These are phyloP conservation scores for Chrysochloris asiatica DNA, from an alignment of 2,113 vertebrate genomes.

Conservation along the genomic window DNA sequence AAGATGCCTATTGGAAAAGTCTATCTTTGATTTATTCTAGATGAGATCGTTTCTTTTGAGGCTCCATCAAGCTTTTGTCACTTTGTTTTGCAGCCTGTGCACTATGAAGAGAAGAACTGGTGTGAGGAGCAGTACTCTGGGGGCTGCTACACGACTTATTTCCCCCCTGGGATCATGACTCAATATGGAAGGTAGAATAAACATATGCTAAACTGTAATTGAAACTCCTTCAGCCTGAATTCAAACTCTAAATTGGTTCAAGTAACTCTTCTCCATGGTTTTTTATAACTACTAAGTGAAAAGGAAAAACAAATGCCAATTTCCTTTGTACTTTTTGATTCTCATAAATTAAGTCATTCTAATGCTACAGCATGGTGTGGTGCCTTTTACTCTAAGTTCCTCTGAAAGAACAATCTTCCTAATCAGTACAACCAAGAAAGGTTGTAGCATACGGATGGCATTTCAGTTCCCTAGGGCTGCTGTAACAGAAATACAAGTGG, in stretches of 20 bases:
- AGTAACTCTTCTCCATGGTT: background rate
- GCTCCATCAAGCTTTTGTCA: constrained; percentile 59
- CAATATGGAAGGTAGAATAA: constrained; percentile 92
- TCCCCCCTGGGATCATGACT: constrained; percentile 96
- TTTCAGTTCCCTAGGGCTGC: too few relatives aligned
- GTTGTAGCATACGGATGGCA: background rate
- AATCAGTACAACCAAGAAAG: constrained; percentile 7
- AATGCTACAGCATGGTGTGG: background rate
- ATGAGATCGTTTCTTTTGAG: background rate
- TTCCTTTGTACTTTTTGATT: constrained; percentile 28
- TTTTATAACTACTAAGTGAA: background rate
- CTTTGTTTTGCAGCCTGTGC: constrained; percentile 89
- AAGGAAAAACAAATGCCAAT: background rate
- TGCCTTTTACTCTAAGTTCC: background rate
- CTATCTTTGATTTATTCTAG: background rate
- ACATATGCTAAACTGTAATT: background rate
- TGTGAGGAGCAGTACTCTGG: constrained; percentile 98
- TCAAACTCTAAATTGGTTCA: background rate
- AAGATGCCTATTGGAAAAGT: background rate
- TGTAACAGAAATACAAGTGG: too few relatives aligned
- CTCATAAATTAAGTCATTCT: background rate
- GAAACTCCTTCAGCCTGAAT: background rate
- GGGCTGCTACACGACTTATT: constrained; percentile 96
- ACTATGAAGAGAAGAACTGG: constrained; percentile 99
- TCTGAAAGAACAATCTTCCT: background rate